Conservation (phyloP, 1,140 invertebrate genomes). For the Cherax destructor region DNA sequence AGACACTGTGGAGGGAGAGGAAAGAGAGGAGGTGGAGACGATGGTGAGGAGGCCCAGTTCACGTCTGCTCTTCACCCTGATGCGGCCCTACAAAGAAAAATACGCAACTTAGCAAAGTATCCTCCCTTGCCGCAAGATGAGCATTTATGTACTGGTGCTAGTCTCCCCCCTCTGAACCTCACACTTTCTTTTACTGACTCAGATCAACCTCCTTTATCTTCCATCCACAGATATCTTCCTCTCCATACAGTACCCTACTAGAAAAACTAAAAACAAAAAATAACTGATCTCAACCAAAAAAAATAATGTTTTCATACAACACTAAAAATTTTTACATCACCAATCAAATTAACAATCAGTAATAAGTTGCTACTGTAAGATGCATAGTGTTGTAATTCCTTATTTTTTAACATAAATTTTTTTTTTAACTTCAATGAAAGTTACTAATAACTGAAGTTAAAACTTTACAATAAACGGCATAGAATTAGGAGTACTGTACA, state of each 20-base stretch:
- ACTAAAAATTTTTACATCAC: neutral
- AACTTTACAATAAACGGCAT: too few relatives aligned
- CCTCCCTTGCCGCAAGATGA: conserved; percentile 12
- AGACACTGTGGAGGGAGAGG: conserved; percentile 44
- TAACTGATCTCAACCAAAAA: neutral
- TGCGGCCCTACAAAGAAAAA: conserved; percentile 70
- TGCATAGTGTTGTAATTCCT: too few relatives aligned
- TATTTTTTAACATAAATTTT: too few relatives aligned
- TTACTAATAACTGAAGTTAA: too few relatives aligned
- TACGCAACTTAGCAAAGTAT: conserved; percentile 61
- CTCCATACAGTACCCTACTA: neutral
- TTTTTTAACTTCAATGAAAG: too few relatives aligned
- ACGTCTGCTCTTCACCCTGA: conserved; percentile 67
- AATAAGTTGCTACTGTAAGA: too few relatives aligned
- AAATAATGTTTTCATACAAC: neutral
- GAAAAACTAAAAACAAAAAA: neutral
- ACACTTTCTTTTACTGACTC: neutral
- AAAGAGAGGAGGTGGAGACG: conserved; percentile 45
- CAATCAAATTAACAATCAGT: too few relatives aligned
- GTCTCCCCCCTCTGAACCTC: neutral
- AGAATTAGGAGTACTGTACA: too few relatives aligned
- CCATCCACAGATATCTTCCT: conserved; percentile 25
- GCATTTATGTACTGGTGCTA: neutral
- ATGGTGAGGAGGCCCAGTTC: conserved; percentile 64
- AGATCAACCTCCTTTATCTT: conserved; percentile 1